Evolutionary conservation across 2,888 invertebrate genomes (phyloP).

Genomic region (Plebejus melissa): DNA sequence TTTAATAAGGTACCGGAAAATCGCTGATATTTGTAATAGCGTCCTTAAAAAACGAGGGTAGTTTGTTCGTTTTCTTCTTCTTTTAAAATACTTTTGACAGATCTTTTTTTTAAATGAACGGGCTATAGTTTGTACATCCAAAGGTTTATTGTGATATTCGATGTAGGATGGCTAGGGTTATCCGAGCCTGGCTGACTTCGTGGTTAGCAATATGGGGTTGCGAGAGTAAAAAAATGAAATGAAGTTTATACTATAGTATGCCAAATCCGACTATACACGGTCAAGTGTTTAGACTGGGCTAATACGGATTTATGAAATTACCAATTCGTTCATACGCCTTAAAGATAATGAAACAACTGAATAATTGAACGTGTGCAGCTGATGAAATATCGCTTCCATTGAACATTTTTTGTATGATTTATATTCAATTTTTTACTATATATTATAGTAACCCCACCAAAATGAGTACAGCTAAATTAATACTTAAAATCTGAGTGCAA

Average conservation of each 20-base stretch:
- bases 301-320: background rate
- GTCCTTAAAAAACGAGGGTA: background rate
- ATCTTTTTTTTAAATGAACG: slow-evolving; percentile 21
- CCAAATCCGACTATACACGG: background rate
- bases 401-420: too few relatives aligned
- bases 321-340: background rate
- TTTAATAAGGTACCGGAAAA: too few relatives aligned
- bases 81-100: background rate
- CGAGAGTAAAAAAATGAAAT: slow-evolving; percentile 14
- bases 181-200: slow-evolving; percentile 43
- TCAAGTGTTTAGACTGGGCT: background rate
- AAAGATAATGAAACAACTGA: background rate
- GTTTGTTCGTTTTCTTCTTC: background rate
- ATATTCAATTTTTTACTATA: too few relatives aligned
- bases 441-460: too few relatives aligned
- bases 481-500: too few relatives aligned
- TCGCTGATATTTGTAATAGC: too few relatives aligned
- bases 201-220: slow-evolving; percentile 30
- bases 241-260: background rate
- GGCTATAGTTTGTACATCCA: slow-evolving; percentile 47
- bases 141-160: slow-evolving; percentile 72
- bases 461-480: too few relatives aligned
- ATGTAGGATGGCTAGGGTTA: slow-evolving; percentile 49
- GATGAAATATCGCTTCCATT: slow-evolving; percentile 17
- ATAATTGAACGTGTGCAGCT: background rate